Evolutionary conservation across 2,797 vertebrate genomes (phyloP), one percentile per base, ranked within the genome.

Genomic region (Hylomyscus alleni): DNA sequence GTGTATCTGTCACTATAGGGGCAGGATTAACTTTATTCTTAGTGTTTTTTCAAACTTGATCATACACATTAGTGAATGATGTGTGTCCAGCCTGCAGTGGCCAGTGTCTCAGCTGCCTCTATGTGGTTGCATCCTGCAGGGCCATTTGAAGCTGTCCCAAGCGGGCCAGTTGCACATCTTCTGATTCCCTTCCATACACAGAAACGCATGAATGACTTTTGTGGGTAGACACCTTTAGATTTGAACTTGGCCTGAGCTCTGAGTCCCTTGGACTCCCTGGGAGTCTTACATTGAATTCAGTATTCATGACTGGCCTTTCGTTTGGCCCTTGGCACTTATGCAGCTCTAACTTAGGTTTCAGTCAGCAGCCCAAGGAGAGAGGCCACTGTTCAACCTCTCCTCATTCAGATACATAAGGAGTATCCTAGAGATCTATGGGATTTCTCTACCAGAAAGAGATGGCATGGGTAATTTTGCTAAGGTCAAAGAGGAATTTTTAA

Each of bases 161-260:
- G 7, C 44, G 14, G 60, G 2, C 24, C 69, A 47, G 0, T 12
- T 54, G 13, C 10, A 37, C 24, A 56, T 75, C 29, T 80, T 62
- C 24, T 77, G 3, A 54, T 93, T 31, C 1, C 6, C 54, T 44
- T 54, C 88, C 50, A 15, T 93, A 83, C 1, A 80, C 22, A 62
- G 26, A 20, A 15, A 20, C 40, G 91, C 44, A 9, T 88, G 22
- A 62, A 44, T 81, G 75, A 91, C 85, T 94, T 96, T 91, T 88
- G n/a, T 58, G 34, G 34, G 5, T 26, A 37, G 34, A 54, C 10
- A 17, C 1, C 60, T 24, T 40, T 76, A 93, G 44, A 52, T 76
- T 52, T 90, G 29, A 90, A 19, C 56, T 94, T 83, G 6, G 8
- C 81, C 26, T 44, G 44, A 31, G 22, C 60, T 88, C 1, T 83